phyloP scores from a whole-genome alignment of 2,888 invertebrate genomes.

The Mechanitis messenoides region DNA sequence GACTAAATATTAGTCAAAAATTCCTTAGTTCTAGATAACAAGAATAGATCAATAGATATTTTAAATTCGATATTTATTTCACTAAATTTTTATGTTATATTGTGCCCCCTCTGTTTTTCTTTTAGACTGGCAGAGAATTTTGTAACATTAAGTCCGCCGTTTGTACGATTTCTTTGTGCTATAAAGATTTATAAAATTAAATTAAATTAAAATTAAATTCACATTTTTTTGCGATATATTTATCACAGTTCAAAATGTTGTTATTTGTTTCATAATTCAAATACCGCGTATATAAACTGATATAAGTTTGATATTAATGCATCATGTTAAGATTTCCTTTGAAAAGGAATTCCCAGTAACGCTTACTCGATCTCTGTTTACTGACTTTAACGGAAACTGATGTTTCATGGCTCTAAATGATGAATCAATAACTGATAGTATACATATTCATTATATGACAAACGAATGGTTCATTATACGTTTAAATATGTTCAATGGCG shows the following conservation, averaged over 20 bases:
- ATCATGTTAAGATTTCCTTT: constrained; percentile 1
- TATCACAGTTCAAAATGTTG: not conserved
- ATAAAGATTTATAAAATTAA: too few relatives aligned
- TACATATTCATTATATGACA: constrained; percentile 11
- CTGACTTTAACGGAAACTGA: constrained; percentile 16
- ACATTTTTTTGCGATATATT: not conserved
- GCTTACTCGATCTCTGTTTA: constrained; percentile 3
- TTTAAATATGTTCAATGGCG: not conserved
- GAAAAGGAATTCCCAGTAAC: not conserved
- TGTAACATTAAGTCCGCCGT: too few relatives aligned
- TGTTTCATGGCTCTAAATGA: constrained; percentile 11
- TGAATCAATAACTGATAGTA: constrained; percentile 20
- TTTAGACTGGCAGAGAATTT: too few relatives aligned
- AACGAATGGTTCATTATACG: constrained; percentile 16
- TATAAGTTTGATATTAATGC: too few relatives aligned
- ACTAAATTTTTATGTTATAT: too few relatives aligned
- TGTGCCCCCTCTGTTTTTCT: too few relatives aligned
- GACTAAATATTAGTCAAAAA: not conserved
- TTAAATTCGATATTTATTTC: too few relatives aligned
- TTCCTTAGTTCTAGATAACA: not conserved
- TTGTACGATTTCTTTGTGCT: too few relatives aligned
- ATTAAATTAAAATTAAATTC: too few relatives aligned
- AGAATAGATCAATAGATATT: too few relatives aligned
- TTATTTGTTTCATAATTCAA: not conserved
- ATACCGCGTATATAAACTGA: too few relatives aligned